Percentiles rank a stretch among this genome's conserved stretches.
phyloP scores from a whole-genome alignment of 1,140 invertebrate species.

The Drosophila obscura region DNA sequence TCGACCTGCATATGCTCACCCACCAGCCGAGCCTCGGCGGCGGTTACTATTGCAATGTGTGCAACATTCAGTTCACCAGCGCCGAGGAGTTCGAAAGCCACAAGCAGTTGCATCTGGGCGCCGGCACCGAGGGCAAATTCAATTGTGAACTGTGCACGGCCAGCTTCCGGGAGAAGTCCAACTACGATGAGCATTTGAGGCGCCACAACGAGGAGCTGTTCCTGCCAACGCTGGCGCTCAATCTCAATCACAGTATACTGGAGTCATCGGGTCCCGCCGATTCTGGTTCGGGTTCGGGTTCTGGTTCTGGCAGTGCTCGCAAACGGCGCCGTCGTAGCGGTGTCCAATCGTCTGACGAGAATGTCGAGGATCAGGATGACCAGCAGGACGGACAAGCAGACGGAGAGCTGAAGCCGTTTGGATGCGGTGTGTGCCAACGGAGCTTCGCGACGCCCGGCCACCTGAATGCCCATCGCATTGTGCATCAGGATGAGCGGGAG shows the following conservation, averaged over 20 bases:
- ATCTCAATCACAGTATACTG: slow-evolving; percentile 69
- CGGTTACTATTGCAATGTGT: slow-evolving; percentile 68
- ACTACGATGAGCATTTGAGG: slow-evolving; percentile 78
- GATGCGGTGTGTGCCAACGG: slow-evolving; percentile 68
- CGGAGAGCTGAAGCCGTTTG: slow-evolving; percentile 45
- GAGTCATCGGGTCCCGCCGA: slow-evolving; percentile 17
- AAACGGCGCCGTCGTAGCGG: not conserved
- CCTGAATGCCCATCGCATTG: slow-evolving; percentile 69
- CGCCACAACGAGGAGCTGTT: slow-evolving; percentile 78
- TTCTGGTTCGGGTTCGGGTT: not conserved
- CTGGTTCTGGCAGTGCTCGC: not conserved
- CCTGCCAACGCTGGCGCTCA: slow-evolving; percentile 65
- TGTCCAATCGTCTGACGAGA: not conserved
- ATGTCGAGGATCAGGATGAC: slow-evolving; percentile 12
- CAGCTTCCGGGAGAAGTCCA: slow-evolving; percentile 76
- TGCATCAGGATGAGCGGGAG: slow-evolving; percentile 68
- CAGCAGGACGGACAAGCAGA: not conserved
- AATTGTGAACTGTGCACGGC: slow-evolving; percentile 78
- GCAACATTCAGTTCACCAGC: slow-evolving; percentile 62
- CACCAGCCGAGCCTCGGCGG: slow-evolving; percentile 68
- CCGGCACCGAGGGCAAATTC: slow-evolving; percentile 65
- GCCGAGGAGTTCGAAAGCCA: slow-evolving; percentile 71
- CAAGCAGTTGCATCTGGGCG: slow-evolving; percentile 67
- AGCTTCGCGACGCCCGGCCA: slow-evolving; percentile 66
- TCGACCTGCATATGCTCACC: slow-evolving; percentile 68